Evolutionary conservation across 2,888 invertebrate species (phyloP).

Genomic region (Noctua pronuba): DNA sequence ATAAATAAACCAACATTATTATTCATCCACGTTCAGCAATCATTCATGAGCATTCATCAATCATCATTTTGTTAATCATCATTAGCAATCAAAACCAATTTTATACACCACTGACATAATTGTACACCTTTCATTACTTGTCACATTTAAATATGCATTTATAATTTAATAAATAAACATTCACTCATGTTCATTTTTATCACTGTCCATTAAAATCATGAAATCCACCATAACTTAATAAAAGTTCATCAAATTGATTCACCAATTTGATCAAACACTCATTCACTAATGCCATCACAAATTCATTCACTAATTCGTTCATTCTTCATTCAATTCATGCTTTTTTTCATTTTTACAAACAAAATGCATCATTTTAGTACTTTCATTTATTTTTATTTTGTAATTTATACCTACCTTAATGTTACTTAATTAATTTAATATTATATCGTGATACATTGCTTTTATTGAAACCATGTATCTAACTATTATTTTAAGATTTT

Average conservation of each 20-base stretch:
- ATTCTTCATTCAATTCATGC: background rate
- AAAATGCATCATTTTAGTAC: background rate
- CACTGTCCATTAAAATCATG: conserved; percentile 1
- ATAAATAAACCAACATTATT: background rate
- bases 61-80: background rate
- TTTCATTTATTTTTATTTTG: conserved; percentile 18
- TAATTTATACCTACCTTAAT: conserved; percentile 19
- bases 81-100: background rate
- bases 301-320: background rate
- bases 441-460: conserved; percentile 54
- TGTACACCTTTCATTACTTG: background rate
- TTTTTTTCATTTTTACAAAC: background rate
- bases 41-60: background rate
- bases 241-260: background rate
- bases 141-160: background rate
- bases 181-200: conserved; percentile 7
- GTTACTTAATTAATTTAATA: conserved; percentile 50
- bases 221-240: background rate
- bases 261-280: background rate
- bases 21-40: background rate
- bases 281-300: background rate
- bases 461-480: conserved; percentile 34
- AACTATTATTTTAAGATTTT: conserved; percentile 26
- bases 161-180: background rate
- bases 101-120: background rate